These are phyloP conservation scores for Mus spicilegus DNA, from an alignment of 2,113 vertebrate species.

Conservation along the genomic window DNA sequence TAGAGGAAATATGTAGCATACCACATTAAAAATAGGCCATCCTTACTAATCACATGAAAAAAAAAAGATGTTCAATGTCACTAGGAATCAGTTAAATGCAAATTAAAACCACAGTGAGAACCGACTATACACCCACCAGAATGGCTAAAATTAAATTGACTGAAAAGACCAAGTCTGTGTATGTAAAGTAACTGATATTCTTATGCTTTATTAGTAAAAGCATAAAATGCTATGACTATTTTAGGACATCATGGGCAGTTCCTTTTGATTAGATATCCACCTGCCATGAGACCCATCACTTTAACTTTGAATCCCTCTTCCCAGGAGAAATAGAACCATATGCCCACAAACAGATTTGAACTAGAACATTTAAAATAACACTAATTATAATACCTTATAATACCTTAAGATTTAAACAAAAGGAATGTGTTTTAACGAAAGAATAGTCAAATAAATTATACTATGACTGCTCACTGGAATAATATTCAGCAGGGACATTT, in stretches of 20 bases:
- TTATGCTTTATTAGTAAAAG: constrained; percentile 7
- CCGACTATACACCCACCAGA: not conserved
- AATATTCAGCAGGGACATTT: not conserved
- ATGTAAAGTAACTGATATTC: constrained; percentile 9
- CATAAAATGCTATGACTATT: constrained; percentile 10
- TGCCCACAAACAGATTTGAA: not conserved
- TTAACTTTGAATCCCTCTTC: constrained; percentile 6
- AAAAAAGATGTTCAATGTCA: constrained; percentile 44
- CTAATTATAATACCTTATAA: constrained; percentile 23
- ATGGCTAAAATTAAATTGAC: constrained; percentile 61
- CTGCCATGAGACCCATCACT: not conserved
- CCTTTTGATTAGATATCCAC: constrained; percentile 15
- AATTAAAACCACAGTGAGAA: constrained; percentile 25
- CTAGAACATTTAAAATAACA: not conserved
- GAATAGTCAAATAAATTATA: constrained; percentile 7
- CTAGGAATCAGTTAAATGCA: constrained; percentile 47
- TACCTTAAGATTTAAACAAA: not conserved
- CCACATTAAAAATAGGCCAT: constrained; percentile 52
- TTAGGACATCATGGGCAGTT: constrained; percentile 16
- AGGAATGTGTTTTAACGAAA: not conserved
- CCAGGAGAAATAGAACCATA: constrained; percentile 18
- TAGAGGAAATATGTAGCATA: constrained; percentile 23
- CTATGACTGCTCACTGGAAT: not conserved
- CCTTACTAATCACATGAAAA: constrained; percentile 43
- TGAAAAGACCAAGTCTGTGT: constrained; percentile 40